These are phyloP conservation scores for Antitype chi DNA, from an alignment of 2,888 invertebrate genomes.

Conservation along the genomic window DNA sequence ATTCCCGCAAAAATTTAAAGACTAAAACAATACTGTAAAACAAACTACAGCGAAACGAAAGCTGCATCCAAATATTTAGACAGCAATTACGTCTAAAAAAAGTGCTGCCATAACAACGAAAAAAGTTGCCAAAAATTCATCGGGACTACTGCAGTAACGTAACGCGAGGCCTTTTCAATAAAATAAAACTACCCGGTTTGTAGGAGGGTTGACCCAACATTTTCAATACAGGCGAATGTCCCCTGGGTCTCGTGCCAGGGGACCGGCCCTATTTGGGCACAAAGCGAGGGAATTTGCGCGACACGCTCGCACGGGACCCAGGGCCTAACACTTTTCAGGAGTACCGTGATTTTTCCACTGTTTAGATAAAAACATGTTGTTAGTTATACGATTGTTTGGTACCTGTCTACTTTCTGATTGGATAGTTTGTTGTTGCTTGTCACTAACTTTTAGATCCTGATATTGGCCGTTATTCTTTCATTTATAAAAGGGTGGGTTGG, in stretches of 20 bases:
- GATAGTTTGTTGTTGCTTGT: conserved; percentile 37
- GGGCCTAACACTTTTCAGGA: conserved; percentile 59
- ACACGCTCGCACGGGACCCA: conserved; percentile 62
- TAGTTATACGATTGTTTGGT: conserved; percentile 56
- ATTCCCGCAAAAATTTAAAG: conserved; percentile 12
- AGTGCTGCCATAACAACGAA: conserved; percentile 37
- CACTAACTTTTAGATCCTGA: neutral
- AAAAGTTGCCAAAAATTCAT: conserved; percentile 61
- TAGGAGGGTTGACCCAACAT: conserved; percentile 68
- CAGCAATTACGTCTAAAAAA: conserved; percentile 52
- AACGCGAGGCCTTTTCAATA: conserved; percentile 70
- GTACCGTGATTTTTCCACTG: conserved; percentile 64
- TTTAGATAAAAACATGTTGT: conserved; percentile 65
- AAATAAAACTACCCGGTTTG: conserved; percentile 72
- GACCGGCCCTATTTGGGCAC: conserved; percentile 68
- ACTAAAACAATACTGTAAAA: conserved; percentile 6
- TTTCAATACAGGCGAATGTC: conserved; percentile 70
- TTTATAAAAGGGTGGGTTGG: neutral
- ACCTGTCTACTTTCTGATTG: conserved; percentile 52
- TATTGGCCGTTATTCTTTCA: neutral
- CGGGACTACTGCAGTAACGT: conserved; percentile 52
- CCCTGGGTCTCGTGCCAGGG: conserved; percentile 62
- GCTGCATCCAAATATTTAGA: conserved; percentile 49
- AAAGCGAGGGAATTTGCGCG: conserved; percentile 69
- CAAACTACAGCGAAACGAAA: conserved; percentile 15